A percentile compares a stretch with the other conserved stretches of the same genome.
Evolutionary conservation across 2,797 vertebrate species (phyloP).

Genomic region (Tinamus major): DNA sequence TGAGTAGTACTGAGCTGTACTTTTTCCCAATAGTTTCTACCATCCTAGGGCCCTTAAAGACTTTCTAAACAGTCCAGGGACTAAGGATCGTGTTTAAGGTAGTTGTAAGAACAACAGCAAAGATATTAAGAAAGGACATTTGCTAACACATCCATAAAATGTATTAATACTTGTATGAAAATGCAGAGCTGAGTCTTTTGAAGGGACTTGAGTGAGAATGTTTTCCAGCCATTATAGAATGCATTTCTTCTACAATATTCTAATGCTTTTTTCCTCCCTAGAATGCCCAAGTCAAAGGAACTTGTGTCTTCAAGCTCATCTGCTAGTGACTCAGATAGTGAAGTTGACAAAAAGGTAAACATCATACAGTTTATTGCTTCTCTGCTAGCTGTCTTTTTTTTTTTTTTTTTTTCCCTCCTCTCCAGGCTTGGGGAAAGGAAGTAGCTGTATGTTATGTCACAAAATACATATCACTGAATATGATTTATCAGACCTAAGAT

Average conservation of each 20-base stretch:
- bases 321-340: slow-evolving; percentile 94
- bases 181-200: not conserved
- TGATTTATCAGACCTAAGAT: not conserved
- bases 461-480: not conserved
- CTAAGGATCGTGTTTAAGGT: not conserved
- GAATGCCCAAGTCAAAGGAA: slow-evolving; percentile 99
- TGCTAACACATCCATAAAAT: rapidly evolving
- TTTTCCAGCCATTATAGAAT: not conserved
- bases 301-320: slow-evolving; percentile 93
- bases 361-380: not conserved
- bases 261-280: slow-evolving; percentile 65
- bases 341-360: slow-evolving; percentile 93
- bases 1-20: not conserved
- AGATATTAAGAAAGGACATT: not conserved
- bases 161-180: not conserved
- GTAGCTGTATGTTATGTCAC: not conserved
- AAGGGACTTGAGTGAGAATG: not conserved
- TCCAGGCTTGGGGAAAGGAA: not conserved
- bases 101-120: not conserved
- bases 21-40: not conserved
- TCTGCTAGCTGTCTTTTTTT: not conserved
- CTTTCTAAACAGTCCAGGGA: too few relatives aligned
- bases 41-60: not conserved
- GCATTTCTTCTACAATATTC: not conserved
- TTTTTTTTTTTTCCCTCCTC: too few relatives aligned